These are phyloP conservation scores for Drosophila sordidula DNA, from an alignment of 2,888 invertebrate genomes.

Conservation along the genomic window DNA sequence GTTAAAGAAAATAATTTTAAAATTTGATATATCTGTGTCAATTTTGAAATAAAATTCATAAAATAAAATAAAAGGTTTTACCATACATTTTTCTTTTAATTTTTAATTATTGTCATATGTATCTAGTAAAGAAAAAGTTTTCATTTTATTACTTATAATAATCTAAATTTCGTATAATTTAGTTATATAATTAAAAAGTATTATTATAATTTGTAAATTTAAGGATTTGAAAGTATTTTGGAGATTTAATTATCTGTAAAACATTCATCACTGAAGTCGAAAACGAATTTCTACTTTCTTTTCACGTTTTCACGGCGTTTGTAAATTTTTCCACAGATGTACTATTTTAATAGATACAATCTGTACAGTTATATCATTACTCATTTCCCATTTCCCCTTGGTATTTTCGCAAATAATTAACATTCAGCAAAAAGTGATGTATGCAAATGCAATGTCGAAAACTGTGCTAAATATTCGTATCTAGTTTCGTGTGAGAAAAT, in stretches of 20 bases:
- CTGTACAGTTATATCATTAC: constrained; percentile 26
- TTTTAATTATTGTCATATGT: too few species aligned
- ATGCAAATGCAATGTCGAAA: constrained; percentile 50
- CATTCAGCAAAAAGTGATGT: constrained; percentile 28
- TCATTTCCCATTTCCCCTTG: constrained; percentile 26
- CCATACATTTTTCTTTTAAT: too few species aligned
- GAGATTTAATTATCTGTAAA: not conserved
- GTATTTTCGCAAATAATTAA: constrained; percentile 32
- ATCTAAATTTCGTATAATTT: too few species aligned
- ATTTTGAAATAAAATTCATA: too few species aligned
- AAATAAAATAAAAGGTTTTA: too few species aligned
- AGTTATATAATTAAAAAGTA: too few species aligned
- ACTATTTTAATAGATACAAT: constrained; percentile 4
- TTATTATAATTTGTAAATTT: too few species aligned
- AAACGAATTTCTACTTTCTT: constrained; percentile 8
- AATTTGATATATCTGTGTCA: too few species aligned
- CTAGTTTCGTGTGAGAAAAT: constrained; percentile 15
- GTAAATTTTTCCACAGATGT: constrained; percentile 4
- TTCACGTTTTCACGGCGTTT: not conserved
- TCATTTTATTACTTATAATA: too few species aligned
- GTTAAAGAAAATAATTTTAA: too few species aligned
- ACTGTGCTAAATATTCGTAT: constrained; percentile 47
- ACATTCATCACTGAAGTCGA: not conserved
- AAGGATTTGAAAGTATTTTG: not conserved
- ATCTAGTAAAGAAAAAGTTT: too few species aligned